Evolutionary conservation across 2,888 invertebrate genomes (phyloP).

Genomic region (Drosophila atripex): DNA sequence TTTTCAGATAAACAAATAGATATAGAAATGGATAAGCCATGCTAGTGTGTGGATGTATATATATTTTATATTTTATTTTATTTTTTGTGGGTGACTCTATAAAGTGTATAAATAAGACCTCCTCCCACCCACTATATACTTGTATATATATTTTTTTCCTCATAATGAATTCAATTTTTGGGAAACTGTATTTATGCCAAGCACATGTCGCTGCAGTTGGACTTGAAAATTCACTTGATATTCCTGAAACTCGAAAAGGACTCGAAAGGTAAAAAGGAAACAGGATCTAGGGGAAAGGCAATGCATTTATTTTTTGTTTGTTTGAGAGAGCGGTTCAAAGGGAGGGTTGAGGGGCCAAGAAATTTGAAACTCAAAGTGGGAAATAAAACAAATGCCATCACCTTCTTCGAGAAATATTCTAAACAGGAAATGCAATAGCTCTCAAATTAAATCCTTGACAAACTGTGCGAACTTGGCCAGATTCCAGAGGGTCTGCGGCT

Average conservation of each 20-base stretch:
- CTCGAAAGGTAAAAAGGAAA: slow-evolving; percentile 1
- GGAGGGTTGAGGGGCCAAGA: too few species aligned
- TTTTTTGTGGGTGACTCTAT: slow-evolving; percentile 47
- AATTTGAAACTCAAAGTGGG: slow-evolving; percentile 12
- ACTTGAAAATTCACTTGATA: slow-evolving; percentile 10
- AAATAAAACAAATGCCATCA: too few species aligned
- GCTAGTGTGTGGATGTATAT: too few species aligned
- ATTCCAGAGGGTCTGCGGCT: not conserved
- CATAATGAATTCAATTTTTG: slow-evolving; percentile 49
- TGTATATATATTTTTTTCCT: slow-evolving; percentile 23
- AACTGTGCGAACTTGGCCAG: slow-evolving; percentile 29
- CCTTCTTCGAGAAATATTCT: too few species aligned
- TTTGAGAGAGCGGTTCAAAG: too few species aligned
- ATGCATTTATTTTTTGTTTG: too few species aligned
- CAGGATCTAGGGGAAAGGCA: not conserved
- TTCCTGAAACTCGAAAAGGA: slow-evolving; percentile 19
- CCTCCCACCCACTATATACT: too few species aligned
- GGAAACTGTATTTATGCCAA: slow-evolving; percentile 23
- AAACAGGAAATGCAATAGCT: not conserved
- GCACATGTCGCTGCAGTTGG: slow-evolving; percentile 10
- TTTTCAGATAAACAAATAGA: slow-evolving; percentile 30
- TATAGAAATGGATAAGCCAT: slow-evolving; percentile 38
- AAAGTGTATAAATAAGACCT: slow-evolving; percentile 24
- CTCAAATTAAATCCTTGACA: slow-evolving; percentile 6
- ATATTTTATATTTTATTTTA: not conserved